A percentile compares a stretch with the other conserved stretches of the same genome.
These are phyloP conservation scores for Cyclopterus lumpus DNA, from an alignment of 2,797 vertebrate species.

Conservation along the genomic window DNA sequence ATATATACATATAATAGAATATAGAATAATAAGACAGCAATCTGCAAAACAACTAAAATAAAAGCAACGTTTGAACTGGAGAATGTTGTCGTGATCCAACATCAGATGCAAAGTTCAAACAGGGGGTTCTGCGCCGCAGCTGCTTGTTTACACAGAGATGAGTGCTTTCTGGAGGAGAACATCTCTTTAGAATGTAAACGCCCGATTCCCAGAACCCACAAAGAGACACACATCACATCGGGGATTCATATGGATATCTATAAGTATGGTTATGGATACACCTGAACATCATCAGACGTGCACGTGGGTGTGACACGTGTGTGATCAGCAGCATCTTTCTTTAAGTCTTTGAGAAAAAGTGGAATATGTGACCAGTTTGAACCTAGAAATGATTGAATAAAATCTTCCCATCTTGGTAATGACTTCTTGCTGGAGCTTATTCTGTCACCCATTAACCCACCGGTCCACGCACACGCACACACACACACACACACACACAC, in stretches of 20 bases:
- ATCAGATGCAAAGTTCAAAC: neutral
- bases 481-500: too few species aligned
- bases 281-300: neutral
- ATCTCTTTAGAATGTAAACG: neutral
- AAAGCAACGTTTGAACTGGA: neutral
- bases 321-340: neutral
- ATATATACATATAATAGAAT: too few species aligned
- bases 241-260: neutral
- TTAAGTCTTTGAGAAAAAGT: neutral
- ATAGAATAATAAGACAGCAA: too few species aligned
- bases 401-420: neutral
- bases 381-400: neutral
- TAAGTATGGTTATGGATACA: neutral
- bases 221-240: neutral
- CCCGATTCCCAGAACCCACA: neutral
- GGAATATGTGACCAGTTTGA: neutral
- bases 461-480: too few species aligned
- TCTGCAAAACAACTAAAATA: neutral
- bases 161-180: conserved; percentile 47
- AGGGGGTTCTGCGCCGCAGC: neutral
- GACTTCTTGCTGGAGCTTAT: neutral
- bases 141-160: conserved; percentile 50
- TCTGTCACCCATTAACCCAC: conserved; percentile 23
- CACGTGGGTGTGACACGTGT: neutral
- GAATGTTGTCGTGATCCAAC: neutral